Base-by-base conservation (phyloP, 2,888 invertebrate species). In the Sylvicola cinctus region DNA sequence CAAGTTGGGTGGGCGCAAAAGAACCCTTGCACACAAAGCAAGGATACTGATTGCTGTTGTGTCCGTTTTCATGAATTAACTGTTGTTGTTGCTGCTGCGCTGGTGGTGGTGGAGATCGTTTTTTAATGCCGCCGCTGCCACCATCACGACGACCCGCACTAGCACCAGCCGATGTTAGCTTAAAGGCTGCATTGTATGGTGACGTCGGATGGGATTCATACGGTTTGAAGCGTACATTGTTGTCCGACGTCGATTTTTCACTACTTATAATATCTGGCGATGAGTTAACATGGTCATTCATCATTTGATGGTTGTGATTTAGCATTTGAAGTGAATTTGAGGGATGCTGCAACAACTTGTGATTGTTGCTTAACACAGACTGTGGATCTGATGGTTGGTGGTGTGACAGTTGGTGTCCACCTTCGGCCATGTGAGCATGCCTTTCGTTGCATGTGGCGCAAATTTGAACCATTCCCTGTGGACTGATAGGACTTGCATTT, bases 401-500 rank as follows among this genome's bases (percentile, higher is more conserved):
- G 8, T 20, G 20, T 8, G 8, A 4, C 20, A 20, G 5, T 8
- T 6, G 4, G 20, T 20, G 20, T 26, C 55, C 60, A 39, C 58
- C 55, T 45, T 64, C 62, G 35, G 55, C 55, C 43, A 54, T 46
- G 44, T 61, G 61, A 44, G 65, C 65, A 44, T 68, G 68, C 48
- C 68, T 68, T 60, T 83, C 83, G 60, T 83, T 77, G 62, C 90
- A 90, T 45, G 74, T 70, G 47, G 79, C 75, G 60, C 83, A 83
- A 48, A 87, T 83, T 62, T 83, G 78, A 43, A 83, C 83, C 74
- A 81, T 77, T 44, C 74, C 88, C 63, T 85, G 80, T 38, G 81
- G 79, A 60, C 81, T 84, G 46, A 90, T 79, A 27, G 87, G 83
- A 60, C 81, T 79, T 48, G 88, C 80, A 47, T 85, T 85, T 34